phyloP scores from a whole-genome alignment of 2,113 vertebrate genomes.

The Campylomormyrus numenius region DNA sequence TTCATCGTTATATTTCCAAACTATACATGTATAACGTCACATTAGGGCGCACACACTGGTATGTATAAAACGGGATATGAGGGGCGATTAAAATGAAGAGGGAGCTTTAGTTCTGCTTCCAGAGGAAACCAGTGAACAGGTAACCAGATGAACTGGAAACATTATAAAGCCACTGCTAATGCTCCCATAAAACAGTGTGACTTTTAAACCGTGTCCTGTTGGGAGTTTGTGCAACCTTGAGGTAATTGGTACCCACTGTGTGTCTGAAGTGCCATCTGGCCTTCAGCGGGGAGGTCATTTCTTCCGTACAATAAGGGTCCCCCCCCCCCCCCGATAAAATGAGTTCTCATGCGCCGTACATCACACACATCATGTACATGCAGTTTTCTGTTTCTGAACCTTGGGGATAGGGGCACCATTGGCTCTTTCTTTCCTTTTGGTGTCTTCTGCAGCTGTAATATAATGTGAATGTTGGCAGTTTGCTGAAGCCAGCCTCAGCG shows the following conservation, averaged over 20 bases:
- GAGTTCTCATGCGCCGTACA: background rate
- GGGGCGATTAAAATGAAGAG: slow-evolving; percentile 18
- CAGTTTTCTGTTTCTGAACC: background rate
- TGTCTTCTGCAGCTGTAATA: background rate
- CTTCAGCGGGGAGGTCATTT: slow-evolving; percentile 2
- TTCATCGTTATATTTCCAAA: slow-evolving; percentile 44
- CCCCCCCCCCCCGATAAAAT: background rate
- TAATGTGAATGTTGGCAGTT: slow-evolving; percentile 59
- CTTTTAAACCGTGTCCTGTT: slow-evolving; percentile 1
- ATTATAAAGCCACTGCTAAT: background rate
- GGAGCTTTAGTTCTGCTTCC: background rate
- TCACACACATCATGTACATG: background rate
- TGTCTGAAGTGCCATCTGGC: slow-evolving; percentile 7
- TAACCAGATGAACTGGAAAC: background rate
- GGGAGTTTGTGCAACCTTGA: slow-evolving; percentile 12
- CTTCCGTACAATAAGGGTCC: background rate
- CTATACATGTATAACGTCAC: slow-evolving; percentile 48
- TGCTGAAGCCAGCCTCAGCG: slow-evolving; percentile 54
- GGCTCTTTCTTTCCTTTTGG: background rate
- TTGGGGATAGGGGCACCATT: background rate
- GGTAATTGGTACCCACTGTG: slow-evolving; percentile 17
- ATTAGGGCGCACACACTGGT: slow-evolving; percentile 56
- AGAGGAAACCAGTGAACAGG: background rate
- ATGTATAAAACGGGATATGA: slow-evolving; percentile 62
- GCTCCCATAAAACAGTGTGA: slow-evolving; percentile 6